These are phyloP conservation scores for Onychostruthus taczanowskii DNA, from an alignment of 2,113 vertebrate genomes.

Conservation along the genomic window DNA sequence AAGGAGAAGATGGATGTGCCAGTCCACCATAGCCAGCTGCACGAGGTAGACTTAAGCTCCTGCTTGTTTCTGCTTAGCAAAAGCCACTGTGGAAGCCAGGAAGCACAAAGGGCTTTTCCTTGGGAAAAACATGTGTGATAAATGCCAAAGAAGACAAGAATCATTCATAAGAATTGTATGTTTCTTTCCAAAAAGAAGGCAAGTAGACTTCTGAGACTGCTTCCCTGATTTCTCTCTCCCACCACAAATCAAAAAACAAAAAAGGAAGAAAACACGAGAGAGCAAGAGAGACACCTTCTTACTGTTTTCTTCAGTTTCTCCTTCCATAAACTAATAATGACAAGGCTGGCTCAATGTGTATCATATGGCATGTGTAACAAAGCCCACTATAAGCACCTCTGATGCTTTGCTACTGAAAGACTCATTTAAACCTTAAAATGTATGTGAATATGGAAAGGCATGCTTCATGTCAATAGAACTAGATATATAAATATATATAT, in stretches of 20 bases:
- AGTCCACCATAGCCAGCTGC: neutral
- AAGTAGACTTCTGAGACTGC: neutral
- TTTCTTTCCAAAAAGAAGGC: neutral
- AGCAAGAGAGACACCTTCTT: neutral
- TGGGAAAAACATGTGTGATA: neutral
- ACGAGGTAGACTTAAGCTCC: neutral
- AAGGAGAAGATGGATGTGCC: neutral
- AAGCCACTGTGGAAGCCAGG: neutral
- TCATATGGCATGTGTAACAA: neutral
- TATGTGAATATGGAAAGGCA: neutral
- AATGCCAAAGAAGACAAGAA: neutral
- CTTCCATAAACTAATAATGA: neutral
- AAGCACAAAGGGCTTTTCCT: neutral
- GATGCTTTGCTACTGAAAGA: neutral
- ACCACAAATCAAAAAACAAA: neutral
- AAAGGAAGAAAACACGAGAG: neutral
- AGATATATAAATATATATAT: neutral
- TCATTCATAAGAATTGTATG: neutral
- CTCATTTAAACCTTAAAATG: neutral
- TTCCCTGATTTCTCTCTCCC: neutral
- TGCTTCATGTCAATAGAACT: neutral
- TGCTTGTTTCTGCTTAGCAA: neutral
- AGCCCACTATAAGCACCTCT: neutral
- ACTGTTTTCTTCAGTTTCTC: neutral
- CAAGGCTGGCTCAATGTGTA: accelerated